phyloP scores from a whole-genome alignment of 1,140 invertebrate genomes.

The Globodera rostochiensis region DNA sequence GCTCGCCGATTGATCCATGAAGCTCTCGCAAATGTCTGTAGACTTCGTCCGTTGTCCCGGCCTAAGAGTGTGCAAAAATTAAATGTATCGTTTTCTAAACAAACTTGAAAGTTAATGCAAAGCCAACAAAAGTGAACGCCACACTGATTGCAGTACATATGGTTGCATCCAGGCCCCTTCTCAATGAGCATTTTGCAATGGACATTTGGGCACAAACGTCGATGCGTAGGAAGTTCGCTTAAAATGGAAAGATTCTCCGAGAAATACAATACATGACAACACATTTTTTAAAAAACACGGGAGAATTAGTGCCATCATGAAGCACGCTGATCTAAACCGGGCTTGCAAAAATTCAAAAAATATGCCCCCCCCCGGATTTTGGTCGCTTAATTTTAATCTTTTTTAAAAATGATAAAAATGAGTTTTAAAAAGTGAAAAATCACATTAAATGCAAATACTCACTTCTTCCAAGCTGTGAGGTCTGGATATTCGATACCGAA shows the following conservation, averaged over 20 bases:
- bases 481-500: not conserved
- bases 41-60: not conserved
- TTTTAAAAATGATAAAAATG: no score
- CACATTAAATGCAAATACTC: not conserved
- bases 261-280: no score
- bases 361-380: no score
- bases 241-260: not conserved
- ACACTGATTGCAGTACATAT: not conserved
- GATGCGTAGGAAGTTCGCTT: not conserved
- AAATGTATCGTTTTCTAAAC: no score
- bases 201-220: not conserved
- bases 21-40: not conserved
- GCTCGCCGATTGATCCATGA: not conserved
- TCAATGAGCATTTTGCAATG: not conserved
- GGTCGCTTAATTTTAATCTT: no score
- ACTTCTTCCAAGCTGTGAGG: not conserved
- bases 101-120: not conserved
- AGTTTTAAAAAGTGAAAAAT: no score
- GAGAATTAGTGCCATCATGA: no score
- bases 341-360: no score
- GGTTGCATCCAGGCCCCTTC: not conserved
- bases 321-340: no score
- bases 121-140: not conserved
- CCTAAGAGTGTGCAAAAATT: not conserved
- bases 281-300: no score